Evolutionary conservation across 2,888 invertebrate genomes (phyloP).

Genomic region (Thera obeliscata): DNA sequence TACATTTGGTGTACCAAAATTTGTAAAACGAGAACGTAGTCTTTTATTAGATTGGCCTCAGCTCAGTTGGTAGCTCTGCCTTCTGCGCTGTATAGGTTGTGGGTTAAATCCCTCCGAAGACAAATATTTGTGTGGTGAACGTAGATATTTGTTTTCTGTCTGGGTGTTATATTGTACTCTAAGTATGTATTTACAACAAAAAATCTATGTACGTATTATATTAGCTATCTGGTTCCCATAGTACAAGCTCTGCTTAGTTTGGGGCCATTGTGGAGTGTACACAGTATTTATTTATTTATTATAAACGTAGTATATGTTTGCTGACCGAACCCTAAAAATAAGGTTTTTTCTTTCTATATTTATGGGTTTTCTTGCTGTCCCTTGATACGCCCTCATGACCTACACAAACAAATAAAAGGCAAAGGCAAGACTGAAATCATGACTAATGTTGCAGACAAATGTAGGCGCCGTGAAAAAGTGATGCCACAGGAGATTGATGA

Average conservation of each 20-base stretch:
- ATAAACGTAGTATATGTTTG: background rate
- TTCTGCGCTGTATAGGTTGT: no score
- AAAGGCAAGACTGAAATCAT: slow-evolving; percentile 60
- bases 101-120: no score
- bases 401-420: slow-evolving; percentile 50
- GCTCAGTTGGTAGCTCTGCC: no score
- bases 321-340: background rate
- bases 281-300: background rate
- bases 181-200: no score
- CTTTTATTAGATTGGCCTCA: no score
- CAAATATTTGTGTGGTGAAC: no score
- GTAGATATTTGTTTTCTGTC: no score
- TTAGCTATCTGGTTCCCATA: no score
- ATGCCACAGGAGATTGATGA: slow-evolving; percentile 73
- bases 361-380: slow-evolving; percentile 17
- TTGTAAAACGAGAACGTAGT: background rate
- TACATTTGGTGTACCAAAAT: background rate
- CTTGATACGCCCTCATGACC: slow-evolving; percentile 42
- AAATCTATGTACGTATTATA: no score
- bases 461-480: slow-evolving; percentile 70
- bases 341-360: slow-evolving; percentile 11
- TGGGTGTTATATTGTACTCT: no score
- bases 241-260: no score
- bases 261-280: no score
- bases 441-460: slow-evolving; percentile 69